Conservation (phyloP, 2,113 vertebrate species). For the Panthera tigris region DNA sequence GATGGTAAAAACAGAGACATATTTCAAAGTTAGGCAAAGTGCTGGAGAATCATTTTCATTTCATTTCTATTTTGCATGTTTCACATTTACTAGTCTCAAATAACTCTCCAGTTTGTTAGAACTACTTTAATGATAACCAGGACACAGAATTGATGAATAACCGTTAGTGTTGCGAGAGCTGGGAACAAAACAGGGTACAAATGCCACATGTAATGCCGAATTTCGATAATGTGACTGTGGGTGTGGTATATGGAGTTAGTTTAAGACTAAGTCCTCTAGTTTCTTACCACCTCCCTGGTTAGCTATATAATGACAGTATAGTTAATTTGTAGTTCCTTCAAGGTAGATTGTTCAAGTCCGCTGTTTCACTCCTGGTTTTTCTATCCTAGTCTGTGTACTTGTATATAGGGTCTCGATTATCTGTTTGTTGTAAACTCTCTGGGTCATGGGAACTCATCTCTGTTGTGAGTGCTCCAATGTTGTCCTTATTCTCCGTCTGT, state of each 20-base stretch:
- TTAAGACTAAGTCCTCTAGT: background rate
- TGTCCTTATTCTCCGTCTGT: background rate
- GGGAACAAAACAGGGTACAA: slow-evolving; percentile 1
- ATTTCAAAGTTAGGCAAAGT: background rate
- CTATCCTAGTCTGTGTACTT: background rate
- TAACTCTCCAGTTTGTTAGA: background rate
- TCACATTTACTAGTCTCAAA: slow-evolving; percentile 20
- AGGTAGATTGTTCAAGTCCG: background rate
- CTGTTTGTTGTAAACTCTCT: background rate
- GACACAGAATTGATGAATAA: background rate
- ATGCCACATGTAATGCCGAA: background rate
- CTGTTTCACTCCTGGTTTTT: background rate
- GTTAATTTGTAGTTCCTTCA: background rate
- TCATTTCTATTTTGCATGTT: slow-evolving; percentile 20
- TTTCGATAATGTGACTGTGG: background rate
- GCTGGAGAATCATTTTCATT: background rate
- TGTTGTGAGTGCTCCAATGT: background rate
- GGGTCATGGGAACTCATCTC: background rate
- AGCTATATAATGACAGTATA: background rate
- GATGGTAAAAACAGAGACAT: background rate
- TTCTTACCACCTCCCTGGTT: background rate
- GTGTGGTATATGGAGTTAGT: background rate
- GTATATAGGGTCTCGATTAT: background rate
- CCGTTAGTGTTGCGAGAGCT: background rate
- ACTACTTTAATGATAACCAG: slow-evolving; percentile 35